Base-by-base conservation (phyloP, 2,113 vertebrate genomes). In the western clawed frog (Xenopus tropicalis) region DNA sequence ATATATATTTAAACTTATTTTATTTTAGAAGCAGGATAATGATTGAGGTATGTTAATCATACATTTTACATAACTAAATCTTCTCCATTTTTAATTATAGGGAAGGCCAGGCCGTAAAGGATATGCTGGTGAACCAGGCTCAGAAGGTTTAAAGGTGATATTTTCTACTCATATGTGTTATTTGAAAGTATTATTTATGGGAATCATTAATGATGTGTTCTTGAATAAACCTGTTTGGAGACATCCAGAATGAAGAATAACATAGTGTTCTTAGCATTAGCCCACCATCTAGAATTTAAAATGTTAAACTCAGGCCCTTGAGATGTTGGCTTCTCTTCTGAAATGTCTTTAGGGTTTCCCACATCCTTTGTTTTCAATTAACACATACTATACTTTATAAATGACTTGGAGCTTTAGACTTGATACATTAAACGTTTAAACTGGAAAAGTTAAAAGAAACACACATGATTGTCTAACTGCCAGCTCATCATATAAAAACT, bases 91-190 rank as follows among this genome's bases (percentile, higher is more conserved):
- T 80, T 75, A 70, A 4, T 80, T 81, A 54, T 79, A 98, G 96
- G 97, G 97, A 80, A 94, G 94, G 78, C 84, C 85, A 58, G 96
- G 97, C 78, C 92, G 85, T 74, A 96, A 96, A 81, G 96, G 97
- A 11, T 86, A 90, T 72, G 69, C 83, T 0, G 96, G 96, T 54
- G 95, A 97, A 84, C 85, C 88, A 77, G 96, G 96, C 56, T 86
- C 78, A 0, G 96, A 94, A 71, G 96, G 96, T 46, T 83, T 93
- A 71, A 91, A 90, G 90, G 97, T 98, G 82, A 81, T 68, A 43
- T 43, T 43, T 42, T 62, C 9, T 25, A 37, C 13, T 29, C 29
- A 2, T n/a, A n/a, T 62, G 16, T 25, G 14, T 62, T 25, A 62
- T 4, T 61, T 61, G 10, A 23, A 48, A 14, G 46, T 13, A 48